Conservation (phyloP, 1,140 invertebrate species). For the Solenopsis invicta region DNA sequence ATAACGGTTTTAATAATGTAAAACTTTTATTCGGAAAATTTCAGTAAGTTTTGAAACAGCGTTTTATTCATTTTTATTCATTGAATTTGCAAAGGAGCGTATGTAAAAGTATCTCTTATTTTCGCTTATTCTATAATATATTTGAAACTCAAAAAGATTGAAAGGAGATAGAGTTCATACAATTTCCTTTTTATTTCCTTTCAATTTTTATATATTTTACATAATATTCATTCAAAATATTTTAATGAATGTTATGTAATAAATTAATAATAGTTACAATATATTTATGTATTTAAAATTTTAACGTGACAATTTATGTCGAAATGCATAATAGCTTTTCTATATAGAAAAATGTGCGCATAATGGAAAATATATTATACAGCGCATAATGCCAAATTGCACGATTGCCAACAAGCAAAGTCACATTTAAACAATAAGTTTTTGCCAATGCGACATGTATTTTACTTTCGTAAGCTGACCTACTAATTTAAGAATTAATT, state of each 20-base stretch:
- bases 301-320: conserved; percentile 3
- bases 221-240: not conserved
- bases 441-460: conserved; percentile 43
- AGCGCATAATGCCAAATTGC: conserved; percentile 45
- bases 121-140: not conserved
- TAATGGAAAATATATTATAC: conserved; percentile 38
- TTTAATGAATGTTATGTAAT: too few relatives aligned
- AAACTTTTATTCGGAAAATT: conserved; percentile 32
- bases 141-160: not conserved
- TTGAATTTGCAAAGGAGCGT: conserved; percentile 24
- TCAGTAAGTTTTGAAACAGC: conserved; percentile 4
- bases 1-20: not conserved
- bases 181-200: not conserved
- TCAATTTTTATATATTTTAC: not conserved
- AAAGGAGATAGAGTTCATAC: not conserved
- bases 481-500: conserved; percentile 68
- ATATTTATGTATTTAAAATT: not conserved
- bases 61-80: not conserved
- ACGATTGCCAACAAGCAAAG: conserved; percentile 63
- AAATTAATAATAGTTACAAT: not conserved
- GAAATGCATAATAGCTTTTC: not conserved
- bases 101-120: conserved; percentile 8
- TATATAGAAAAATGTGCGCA: not conserved
- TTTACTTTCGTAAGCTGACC: conserved; percentile 48
- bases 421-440: conserved; percentile 64